Base-by-base conservation (phyloP, 2,797 vertebrate genomes). In the Enteromius viviparus region DNA sequence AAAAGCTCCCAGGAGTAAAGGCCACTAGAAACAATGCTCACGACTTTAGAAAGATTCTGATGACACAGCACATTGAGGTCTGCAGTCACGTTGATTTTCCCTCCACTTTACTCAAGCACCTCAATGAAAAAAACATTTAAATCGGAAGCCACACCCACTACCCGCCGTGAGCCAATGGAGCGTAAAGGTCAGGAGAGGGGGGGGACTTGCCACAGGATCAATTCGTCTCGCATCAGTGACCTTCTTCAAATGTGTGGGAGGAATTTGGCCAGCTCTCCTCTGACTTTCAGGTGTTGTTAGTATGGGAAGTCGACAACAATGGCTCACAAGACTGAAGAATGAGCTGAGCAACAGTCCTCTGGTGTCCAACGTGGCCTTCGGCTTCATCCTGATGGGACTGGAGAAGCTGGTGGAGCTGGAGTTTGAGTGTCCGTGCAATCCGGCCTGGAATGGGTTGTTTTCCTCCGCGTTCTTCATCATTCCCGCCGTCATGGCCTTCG, bases 291-390 rank as follows among this genome's bases (percentile, higher is more conserved):
- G 89, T 91, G 90, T 88, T 84, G 92, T 90, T 94, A 94, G 91
- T 92, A 94, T 94, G 93, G 93, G 93, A 92, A 94, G 92, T 92
- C 93, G 92, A 91, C 92, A 93, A 91, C 93, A 93, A 92, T 94
- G 94, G 94, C 93, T 95, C 81, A 93, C 90, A 89, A 92, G 91
- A 90, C 93, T 95, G 91, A 95, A 94, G 91, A 94, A 94, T 91
- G 93, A 95, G 90, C 92, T 95, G 89, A 93, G 93, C 92, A 93
- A 94, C 90, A 94, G 93, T 92, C 94, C 93, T 81, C 89, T 94
- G 90, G 93, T 92, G 45, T 95, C 94, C 86, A 95, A 95, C 84
- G 93, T 94, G 89, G 94, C 93, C 76, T 95, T 94, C 78, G 93
- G 93, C 51, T 95, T 95, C 66, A 94, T 95, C 89, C 92, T 95